Conservation (phyloP, 2,797 vertebrate genomes). For the Ispidina lecontei region DNA sequence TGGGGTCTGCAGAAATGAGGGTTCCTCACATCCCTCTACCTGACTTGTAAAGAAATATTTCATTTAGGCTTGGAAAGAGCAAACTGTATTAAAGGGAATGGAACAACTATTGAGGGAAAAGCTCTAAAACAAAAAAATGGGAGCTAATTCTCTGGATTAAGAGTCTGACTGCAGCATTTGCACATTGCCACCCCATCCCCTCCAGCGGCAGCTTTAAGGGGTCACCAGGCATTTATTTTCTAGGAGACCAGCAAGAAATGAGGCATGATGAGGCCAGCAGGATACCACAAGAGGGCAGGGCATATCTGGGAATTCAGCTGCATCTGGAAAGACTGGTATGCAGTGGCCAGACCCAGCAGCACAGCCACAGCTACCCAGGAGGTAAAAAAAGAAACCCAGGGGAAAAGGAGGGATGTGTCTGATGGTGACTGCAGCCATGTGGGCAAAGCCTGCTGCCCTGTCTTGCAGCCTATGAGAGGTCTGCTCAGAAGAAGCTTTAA, state of each 20-base stretch:
- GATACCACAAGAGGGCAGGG: slow-evolving; percentile 48
- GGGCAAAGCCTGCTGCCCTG: neutral
- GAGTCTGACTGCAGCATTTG: neutral
- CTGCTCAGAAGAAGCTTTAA: neutral
- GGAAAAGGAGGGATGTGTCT: accelerated
- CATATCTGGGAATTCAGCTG: neutral
- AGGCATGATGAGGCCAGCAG: neutral
- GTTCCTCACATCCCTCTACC: neutral
- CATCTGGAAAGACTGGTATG: neutral
- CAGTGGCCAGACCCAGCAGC: neutral
- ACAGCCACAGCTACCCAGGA: accelerated
- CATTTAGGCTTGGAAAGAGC: neutral
- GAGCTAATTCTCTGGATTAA: neutral
- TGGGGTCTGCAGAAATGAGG: neutral
- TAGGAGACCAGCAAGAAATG: accelerated
- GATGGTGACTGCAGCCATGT: neutral
- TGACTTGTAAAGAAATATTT: accelerated
- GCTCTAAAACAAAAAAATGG: neutral
- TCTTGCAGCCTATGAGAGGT: accelerated
- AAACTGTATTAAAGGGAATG: neutral
- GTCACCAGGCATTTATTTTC: neutral
- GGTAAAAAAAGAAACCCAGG: accelerated
- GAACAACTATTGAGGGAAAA: neutral
- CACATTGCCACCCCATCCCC: neutral
- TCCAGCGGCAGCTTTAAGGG: neutral